phyloP scores from a whole-genome alignment of 2,888 invertebrate species.

The Tetragonisca angustula region DNA sequence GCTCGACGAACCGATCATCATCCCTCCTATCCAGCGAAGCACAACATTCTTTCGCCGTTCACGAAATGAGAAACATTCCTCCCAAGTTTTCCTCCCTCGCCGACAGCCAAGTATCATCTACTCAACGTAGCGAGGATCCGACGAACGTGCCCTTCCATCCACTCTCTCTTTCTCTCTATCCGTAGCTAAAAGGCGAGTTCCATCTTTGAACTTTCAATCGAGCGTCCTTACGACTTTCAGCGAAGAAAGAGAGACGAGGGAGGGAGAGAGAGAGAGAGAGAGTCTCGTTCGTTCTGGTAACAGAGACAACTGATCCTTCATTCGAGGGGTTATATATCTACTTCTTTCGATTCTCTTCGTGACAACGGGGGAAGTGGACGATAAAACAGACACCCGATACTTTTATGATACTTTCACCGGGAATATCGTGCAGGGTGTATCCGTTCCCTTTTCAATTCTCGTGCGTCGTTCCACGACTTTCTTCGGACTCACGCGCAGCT shows the following conservation, averaged over 20 bases:
- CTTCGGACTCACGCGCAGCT: conserved; percentile 4
- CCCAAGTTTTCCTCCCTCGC: conserved; percentile 6
- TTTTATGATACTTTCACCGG: conserved; percentile 61
- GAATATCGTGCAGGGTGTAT: conserved; percentile 26
- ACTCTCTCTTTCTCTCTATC: not conserved
- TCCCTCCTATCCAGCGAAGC: not conserved
- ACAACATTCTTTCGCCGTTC: conserved; percentile 11
- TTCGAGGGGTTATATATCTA: conserved; percentile 59
- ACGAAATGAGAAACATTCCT: conserved; percentile 30
- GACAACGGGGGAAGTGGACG: conserved; percentile 57
- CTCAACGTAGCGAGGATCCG: conserved; percentile 14
- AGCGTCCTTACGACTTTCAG: conserved; percentile 30
- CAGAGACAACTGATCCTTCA: conserved; percentile 57
- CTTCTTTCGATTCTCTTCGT: conserved; percentile 57
- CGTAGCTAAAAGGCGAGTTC: conserved; percentile 39
- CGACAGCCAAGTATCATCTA: conserved; percentile 28
- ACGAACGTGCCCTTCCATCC: conserved; percentile 11
- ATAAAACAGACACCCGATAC: conserved; percentile 71
- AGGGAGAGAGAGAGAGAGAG: not conserved
- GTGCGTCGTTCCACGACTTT: conserved; percentile 18
- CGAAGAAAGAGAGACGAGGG: not conserved
- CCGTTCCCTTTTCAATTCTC: conserved; percentile 49
- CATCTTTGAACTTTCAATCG: conserved; percentile 54
- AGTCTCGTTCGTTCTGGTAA: conserved; percentile 13
- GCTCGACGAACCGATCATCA: not conserved